Base-by-base conservation (phyloP, 2,888 invertebrate species). In the Nemotelus nigrinus region DNA sequence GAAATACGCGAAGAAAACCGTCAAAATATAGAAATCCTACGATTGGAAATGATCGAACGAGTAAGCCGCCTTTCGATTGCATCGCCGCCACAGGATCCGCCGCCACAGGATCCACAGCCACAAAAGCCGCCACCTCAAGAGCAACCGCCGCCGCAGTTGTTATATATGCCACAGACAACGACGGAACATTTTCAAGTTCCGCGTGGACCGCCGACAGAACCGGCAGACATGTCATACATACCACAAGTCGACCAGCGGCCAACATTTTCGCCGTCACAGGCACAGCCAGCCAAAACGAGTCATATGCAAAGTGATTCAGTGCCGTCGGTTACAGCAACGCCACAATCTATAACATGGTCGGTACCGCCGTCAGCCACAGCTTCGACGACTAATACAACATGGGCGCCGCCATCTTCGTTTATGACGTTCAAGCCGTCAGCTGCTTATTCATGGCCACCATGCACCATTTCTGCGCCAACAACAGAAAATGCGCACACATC, bases 1-100 rank as follows among this genome's bases (percentile, higher is more conserved):
- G 53, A 50, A 50, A 50, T 50, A 50, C 53, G 53, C 53, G 53
- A 50, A 50, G 53, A 50, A 50, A 50, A 50, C 8, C 53, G 53
- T 5, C 6, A 50, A 50, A 50, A 50, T 50, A 50, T 50, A 5
- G 8, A 50, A 50, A 8, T 50, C 53, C 8, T 50, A 50, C 53
- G 53, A 6, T 5, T 8, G 53, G 53, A 50, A 50, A 50, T 50
- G 53, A 8, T 6, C 53, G 53, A 50, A 50, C 8, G 53, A 6
- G 53, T 8, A 5, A 50, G 53, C 53, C 53, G 53, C 8, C 53
- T 50, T 50, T 50, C 53, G 53, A 50, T 6, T 50, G 53, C 8
- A 8, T 8, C 53, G 8, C 53, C 53, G 53, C 53, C 53, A 50
- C n/a, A n/a, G n/a, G n/a, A n/a, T n/a, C n/a, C n/a, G n/a, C n/a